Evolutionary conservation across 2,888 invertebrate genomes (phyloP).

Genomic region (Criorhina ranunculi): DNA sequence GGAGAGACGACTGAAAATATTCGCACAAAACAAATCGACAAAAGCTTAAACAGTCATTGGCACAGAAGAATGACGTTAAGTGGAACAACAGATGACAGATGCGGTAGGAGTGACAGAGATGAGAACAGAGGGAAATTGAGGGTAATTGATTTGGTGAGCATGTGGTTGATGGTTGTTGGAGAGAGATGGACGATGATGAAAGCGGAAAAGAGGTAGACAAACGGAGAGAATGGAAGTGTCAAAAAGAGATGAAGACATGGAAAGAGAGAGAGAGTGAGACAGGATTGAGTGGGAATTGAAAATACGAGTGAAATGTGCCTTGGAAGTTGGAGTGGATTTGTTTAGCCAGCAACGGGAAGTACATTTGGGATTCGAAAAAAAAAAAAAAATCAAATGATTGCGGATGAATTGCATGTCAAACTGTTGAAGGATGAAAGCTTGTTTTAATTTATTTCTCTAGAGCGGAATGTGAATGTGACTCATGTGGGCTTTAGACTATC

Average conservation of each 20-base stretch:
- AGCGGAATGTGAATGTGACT: neutral
- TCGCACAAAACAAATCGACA: conserved; percentile 67
- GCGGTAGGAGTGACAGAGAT: conserved; percentile 47
- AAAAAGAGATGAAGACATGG: neutral
- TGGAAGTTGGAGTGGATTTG: conserved; percentile 18
- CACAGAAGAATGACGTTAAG: conserved; percentile 67
- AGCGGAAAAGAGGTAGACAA: neutral
- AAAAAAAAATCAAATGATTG: neutral
- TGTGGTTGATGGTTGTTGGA: conserved; percentile 32
- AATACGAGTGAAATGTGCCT: neutral
- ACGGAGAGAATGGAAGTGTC: neutral
- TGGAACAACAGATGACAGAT: conserved; percentile 26
- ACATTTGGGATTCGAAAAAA: too few species aligned
- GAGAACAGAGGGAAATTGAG: conserved; percentile 50
- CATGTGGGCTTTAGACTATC: too few species aligned
- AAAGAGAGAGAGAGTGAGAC: neutral
- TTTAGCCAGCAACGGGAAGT: neutral
- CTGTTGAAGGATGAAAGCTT: neutral
- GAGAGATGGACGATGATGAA: conserved; percentile 1
- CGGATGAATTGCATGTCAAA: neutral
- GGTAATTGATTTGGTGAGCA: conserved; percentile 69
- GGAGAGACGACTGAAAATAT: conserved; percentile 33
- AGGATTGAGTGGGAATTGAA: neutral
- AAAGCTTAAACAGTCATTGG: conserved; percentile 75
- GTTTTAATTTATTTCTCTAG: neutral